Evolutionary conservation across 2,113 vertebrate genomes (phyloP).

Genomic region (Anarhynchus alexandrinus): DNA sequence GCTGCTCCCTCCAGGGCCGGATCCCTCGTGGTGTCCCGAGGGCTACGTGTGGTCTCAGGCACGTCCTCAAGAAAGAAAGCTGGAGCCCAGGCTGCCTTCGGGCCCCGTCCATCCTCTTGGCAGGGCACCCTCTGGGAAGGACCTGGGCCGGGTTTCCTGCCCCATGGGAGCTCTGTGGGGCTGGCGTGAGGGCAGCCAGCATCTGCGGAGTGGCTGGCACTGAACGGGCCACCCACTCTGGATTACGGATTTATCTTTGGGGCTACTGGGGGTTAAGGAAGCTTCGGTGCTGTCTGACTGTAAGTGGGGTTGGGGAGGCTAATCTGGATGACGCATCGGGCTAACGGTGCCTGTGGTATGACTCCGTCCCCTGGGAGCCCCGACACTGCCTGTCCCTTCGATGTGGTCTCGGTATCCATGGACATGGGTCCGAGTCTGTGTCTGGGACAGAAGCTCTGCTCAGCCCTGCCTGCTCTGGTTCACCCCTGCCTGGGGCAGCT

Average conservation of each 20-base stretch:
- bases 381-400: accelerated
- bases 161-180: background rate
- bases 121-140: background rate
- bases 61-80: background rate
- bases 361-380: background rate
- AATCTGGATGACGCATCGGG: background rate
- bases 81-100: background rate
- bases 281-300: background rate
- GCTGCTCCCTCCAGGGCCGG: background rate
- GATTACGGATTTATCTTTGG: background rate
- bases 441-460: background rate
- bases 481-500: background rate
- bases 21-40: background rate
- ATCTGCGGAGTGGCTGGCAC: background rate
- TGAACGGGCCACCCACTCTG: background rate
- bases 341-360: background rate
- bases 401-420: accelerated
- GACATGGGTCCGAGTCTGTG: background rate
- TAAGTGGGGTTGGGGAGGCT: background rate
- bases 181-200: background rate
- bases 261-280: background rate
- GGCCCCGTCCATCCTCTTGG: background rate
- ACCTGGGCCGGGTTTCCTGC: background rate
- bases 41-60: background rate
- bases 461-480: background rate